Base-by-base conservation (phyloP, 1,140 invertebrate genomes). In the Zeugodacus cucurbitae region DNA sequence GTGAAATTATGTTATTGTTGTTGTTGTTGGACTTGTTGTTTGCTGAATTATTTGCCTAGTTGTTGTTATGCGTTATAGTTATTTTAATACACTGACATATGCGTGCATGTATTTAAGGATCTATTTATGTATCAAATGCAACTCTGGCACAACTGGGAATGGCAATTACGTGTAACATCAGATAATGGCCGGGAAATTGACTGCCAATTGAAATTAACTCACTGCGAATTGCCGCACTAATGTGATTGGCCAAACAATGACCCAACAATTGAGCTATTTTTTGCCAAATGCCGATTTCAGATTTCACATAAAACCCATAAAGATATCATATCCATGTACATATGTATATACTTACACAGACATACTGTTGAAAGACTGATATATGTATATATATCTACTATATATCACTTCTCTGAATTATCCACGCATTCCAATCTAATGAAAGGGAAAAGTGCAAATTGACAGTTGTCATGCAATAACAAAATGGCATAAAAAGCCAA, bases 171-270 rank as follows among this genome's bases (percentile, higher is more conserved):
- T 7, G 32, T 32, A 74, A 74, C 34, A 41, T 34, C 62, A n/a
- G 62, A 67, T 74, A 74, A 74, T 74, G 34, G 34, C 32, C 34
- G 22, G 20, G 48, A 41, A 74, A 74, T 74, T 74, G 67, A 74
- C 67, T 74, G 67, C 32, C 32, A 74, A 37, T 74, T 74, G 67
- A 74, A 74, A 74, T 74, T 74, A 74, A 74, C 67, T 74, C 67
- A 20, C 29, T 74, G 32, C 34, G 67, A 74, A 74, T 74, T 74
- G 67, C 14, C 67, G 67, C 67, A 37, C 32, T 74, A 74, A 74
- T 74, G 67, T 20, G 67, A 74, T 74, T 74, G 67, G 67, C 67
- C 67, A 10, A 26, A 74, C 67, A 41, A 74, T n/a, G 20, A 74
- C n/a, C n/a, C n/a, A n/a, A 29, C 34, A 41, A 41, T 62, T 74